Evolutionary conservation across 2,797 vertebrate species (phyloP).

Genomic region (Netta rufina): DNA sequence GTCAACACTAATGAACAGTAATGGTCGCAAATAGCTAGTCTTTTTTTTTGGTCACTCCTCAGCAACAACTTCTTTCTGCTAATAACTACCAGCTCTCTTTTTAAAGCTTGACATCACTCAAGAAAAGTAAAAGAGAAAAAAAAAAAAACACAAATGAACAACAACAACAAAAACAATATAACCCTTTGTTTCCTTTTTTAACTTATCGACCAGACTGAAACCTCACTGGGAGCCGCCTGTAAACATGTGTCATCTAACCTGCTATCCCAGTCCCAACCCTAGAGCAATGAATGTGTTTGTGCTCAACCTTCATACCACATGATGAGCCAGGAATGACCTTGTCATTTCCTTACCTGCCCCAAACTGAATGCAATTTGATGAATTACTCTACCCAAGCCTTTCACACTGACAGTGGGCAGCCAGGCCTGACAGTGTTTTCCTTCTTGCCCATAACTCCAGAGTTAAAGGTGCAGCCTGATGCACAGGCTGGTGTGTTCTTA

Average conservation of each 20-base stretch:
- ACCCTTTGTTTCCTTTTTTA: background rate
- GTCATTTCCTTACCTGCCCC: background rate
- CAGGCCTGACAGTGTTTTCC: slow-evolving; percentile 66
- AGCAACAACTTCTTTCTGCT: background rate
- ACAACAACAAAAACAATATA: background rate
- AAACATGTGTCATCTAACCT: background rate
- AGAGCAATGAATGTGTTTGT: background rate
- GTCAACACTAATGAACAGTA: background rate
- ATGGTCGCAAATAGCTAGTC: background rate
- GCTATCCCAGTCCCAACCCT: background rate
- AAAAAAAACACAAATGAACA: background rate
- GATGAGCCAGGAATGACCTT: slow-evolving; percentile 28
- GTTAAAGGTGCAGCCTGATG: slow-evolving; percentile 67
- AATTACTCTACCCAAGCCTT: slow-evolving; percentile 58
- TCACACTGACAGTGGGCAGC: slow-evolving; percentile 56
- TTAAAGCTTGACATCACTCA: background rate
- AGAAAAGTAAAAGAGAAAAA: background rate
- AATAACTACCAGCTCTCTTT: background rate
- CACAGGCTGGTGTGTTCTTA: slow-evolving; percentile 49
- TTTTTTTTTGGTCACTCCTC: background rate
- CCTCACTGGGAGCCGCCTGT: background rate
- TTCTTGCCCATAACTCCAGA: slow-evolving; percentile 62
- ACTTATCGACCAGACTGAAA: background rate
- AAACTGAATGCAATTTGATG: slow-evolving; percentile 45
- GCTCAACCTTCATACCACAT: background rate